Evolutionary conservation across 2,797 vertebrate genomes (phyloP), one percentile per base, ranked within the genome.

Genomic region (Thunnus albacares): DNA sequence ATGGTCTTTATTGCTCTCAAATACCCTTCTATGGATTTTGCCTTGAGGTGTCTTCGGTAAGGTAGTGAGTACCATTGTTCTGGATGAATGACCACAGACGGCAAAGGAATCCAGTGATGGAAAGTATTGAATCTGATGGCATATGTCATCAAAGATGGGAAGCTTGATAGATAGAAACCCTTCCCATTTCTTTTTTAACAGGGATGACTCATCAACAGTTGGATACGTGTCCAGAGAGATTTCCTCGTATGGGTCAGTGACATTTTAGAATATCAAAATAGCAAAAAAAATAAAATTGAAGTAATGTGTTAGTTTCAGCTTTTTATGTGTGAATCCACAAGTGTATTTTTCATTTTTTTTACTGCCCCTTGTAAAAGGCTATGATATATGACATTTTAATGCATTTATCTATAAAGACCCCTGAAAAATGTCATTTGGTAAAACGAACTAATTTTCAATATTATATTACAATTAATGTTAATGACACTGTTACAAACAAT

Each of bases 241-340:
- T 13, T 8, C 2, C 28, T 61, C 12, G 0, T 24, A 24, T 24
- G 24, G 24, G 24, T 24, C 24, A 24, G 24, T 24, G 24, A 24
- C 24, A 24, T 24, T 24, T 24, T 24, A 24, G 24, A 24, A 24
- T 24, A 24, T 24, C 24, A 24, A 24, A 24, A 24, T 20, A 56
- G 38, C 13, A 95, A 18, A 6, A 69, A 88, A 24, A 24, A n/a
- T 24, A 24, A 24, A 24, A 24, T 24, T 24, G 24, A 24, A 24
- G 24, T 24, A 24, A 24, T 24, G 24, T 24, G 24, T 24, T 24
- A 24, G 24, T 24, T 24, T 24, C 24, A 24, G 4, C 94, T 94
- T 6, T 90, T 83, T 20, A 26, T 52, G 26, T 24, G 24, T 24
- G 24, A 24, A 24, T 24, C 24, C 24, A 24, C 24, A 24, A 24